These are phyloP conservation scores for Glaucomys volans DNA, from an alignment of 2,113 vertebrate species.

Conservation along the genomic window DNA sequence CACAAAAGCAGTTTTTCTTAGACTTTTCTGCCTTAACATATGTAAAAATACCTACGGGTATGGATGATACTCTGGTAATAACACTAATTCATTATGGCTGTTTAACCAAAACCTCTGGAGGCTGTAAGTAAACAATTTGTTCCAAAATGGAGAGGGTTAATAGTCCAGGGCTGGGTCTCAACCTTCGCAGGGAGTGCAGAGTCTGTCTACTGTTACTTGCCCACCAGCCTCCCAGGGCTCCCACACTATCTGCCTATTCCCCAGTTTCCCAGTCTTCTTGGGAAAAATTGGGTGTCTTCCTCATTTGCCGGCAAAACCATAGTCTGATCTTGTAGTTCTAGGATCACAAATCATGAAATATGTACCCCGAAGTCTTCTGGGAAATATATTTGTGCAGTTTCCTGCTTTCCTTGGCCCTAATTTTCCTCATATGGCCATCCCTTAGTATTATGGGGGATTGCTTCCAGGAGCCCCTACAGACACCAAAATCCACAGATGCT, in stretches of 20 bases:
- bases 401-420: not conserved
- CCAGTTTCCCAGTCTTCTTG: not conserved
- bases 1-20: slow-evolving; percentile 45
- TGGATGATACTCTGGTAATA: not conserved
- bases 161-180: not conserved
- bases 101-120: not conserved
- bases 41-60: not conserved
- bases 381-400: not conserved
- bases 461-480: not conserved
- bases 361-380: not conserved
- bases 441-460: not conserved
- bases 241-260: no score
- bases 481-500: not conserved
- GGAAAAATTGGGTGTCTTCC: not conserved
- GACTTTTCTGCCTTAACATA: not conserved
- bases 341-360: not conserved
- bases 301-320: not conserved
- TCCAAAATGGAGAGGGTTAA: not conserved
- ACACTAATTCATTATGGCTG: not conserved
- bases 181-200: not conserved
- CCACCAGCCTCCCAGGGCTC: not conserved
- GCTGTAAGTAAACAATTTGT: slow-evolving; percentile 15
- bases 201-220: not conserved
- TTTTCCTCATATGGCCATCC: not conserved
- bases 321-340: not conserved